These are phyloP conservation scores for Pyrgilauda ruficollis DNA, from an alignment of 2,113 vertebrate genomes.

Conservation along the genomic window DNA sequence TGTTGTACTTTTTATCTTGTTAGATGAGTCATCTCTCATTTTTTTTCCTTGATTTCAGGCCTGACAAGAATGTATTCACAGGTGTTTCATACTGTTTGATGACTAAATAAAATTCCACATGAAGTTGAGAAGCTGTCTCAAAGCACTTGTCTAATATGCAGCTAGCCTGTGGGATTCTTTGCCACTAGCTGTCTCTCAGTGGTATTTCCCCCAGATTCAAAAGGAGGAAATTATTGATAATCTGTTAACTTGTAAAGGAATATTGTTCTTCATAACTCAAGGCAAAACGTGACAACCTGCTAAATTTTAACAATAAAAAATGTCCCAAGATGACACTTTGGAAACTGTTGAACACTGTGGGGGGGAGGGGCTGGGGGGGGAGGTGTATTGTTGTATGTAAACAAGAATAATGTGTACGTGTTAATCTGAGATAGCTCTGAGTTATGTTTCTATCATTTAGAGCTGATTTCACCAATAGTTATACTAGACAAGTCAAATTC, in stretches of 20 bases:
- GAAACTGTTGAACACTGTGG: not conserved
- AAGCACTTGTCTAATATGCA: not conserved
- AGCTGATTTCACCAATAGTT: not conserved
- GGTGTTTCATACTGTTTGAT: not conserved
- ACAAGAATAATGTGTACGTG: not conserved
- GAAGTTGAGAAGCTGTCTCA: not conserved
- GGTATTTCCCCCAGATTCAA: not conserved
- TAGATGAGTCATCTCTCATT: not conserved
- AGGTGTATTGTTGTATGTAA: not conserved
- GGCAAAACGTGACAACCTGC: not conserved
- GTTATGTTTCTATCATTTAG: not conserved
- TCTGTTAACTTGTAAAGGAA: not conserved
- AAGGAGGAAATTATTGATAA: not conserved
- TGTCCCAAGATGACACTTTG: not conserved
- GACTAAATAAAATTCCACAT: not conserved
- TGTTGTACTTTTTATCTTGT: not conserved
- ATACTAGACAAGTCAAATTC: not conserved
- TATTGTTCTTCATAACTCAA: not conserved
- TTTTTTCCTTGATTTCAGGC: not conserved
- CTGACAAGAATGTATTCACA: not conserved
- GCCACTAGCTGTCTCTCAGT: not conserved
- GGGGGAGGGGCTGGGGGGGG: rapidly evolving
- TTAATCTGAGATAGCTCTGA: not conserved
- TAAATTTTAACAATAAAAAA: not conserved
- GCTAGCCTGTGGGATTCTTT: not conserved